These are phyloP conservation scores for Cryptomyrus ogoouensis DNA, from an alignment of 2,113 vertebrate genomes.

Conservation along the genomic window DNA sequence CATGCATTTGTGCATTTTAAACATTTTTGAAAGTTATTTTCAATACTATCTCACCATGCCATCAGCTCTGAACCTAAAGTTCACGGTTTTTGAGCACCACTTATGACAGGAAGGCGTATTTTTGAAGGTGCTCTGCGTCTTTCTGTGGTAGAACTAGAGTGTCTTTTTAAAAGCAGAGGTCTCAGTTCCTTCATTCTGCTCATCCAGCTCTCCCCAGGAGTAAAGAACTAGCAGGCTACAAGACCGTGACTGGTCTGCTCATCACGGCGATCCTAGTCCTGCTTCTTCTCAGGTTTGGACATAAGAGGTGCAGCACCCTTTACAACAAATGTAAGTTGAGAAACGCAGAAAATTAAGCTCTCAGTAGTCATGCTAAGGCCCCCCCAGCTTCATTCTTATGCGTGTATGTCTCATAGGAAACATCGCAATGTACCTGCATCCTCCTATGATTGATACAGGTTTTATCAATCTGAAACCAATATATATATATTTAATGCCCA, in stretches of 20 bases:
- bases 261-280: not conserved
- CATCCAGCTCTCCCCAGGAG: not conserved
- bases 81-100: not conserved
- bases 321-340: slow-evolving; percentile 2
- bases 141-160: not conserved
- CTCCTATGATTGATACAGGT: not conserved
- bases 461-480: not conserved
- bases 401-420: too few species aligned
- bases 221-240: not conserved
- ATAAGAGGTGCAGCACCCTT: not conserved
- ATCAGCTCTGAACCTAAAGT: not conserved
- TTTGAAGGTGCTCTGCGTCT: not conserved
- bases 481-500: not conserved
- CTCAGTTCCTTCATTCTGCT: not conserved
- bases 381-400: too few species aligned
- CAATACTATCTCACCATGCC: not conserved
- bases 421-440: too few species aligned
- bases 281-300: not conserved
- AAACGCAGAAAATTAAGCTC: not conserved
- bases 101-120: not conserved
- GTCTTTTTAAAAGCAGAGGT: not conserved
- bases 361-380: not conserved
- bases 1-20: not conserved
- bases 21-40: not conserved
- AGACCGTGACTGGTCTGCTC: not conserved